Conservation (phyloP, 2,888 invertebrate genomes). For the Callosobruchus maculatus region DNA sequence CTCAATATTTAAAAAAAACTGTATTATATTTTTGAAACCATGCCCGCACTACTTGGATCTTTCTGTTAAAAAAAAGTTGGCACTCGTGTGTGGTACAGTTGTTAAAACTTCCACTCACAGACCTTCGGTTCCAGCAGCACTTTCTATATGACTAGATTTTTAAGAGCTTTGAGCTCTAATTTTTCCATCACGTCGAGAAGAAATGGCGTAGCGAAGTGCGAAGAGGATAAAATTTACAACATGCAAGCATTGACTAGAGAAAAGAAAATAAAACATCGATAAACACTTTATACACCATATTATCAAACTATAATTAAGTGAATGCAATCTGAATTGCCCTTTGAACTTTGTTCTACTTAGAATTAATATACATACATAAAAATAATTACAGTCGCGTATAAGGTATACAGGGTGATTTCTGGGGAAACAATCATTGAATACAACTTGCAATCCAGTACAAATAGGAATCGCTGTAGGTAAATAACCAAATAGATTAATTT, state of each 20-base stretch:
- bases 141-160: not conserved
- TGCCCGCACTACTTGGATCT: no score
- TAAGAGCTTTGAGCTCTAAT: not conserved
- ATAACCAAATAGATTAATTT: not conserved
- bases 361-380: slow-evolving; percentile 9
- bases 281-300: not conserved
- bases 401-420: slow-evolving; percentile 3
- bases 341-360: slow-evolving; percentile 18
- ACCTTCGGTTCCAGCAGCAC: not conserved
- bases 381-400: slow-evolving; percentile 18
- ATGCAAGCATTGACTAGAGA: not conserved
- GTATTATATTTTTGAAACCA: no score
- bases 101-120: not conserved
- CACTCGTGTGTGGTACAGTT: no score
- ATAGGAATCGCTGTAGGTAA: not conserved
- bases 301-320: not conserved
- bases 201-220: not conserved
- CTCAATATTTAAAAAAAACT: no score
- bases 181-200: not conserved
- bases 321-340: not conserved
- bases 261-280: not conserved
- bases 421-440: not conserved
- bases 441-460: not conserved
- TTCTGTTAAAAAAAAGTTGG: no score
- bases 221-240: not conserved